A percentile compares a stretch with the other conserved stretches of the same genome.
Evolutionary conservation across 2,888 invertebrate genomes (phyloP).

Genomic region (Himalopsyche japonica): DNA sequence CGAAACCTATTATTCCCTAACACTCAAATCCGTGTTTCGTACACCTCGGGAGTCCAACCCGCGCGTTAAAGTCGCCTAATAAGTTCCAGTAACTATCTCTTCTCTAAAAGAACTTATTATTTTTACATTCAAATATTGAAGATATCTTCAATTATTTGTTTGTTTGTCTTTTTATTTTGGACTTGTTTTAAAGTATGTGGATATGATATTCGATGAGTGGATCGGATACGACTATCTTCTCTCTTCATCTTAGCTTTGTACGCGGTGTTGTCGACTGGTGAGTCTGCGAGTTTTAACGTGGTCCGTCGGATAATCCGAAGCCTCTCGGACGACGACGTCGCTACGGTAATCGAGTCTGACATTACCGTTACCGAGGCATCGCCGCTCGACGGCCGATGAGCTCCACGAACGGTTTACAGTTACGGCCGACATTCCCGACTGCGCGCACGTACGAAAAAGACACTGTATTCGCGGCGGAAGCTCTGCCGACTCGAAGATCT

Average conservation of each 20-base stretch:
- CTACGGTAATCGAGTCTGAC: not conserved
- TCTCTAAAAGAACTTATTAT: not conserved
- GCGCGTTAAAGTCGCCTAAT: not conserved
- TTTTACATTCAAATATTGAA: not conserved
- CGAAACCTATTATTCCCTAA: not conserved
- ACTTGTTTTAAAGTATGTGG: too few relatives aligned
- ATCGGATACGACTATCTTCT: not conserved
- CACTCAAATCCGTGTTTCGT: not conserved
- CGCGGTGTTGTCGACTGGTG: not conserved
- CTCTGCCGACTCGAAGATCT: not conserved
- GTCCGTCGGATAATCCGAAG: not conserved
- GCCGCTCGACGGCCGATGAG: conserved; percentile 44
- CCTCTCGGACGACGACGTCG: not conserved
- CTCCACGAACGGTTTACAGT: conserved; percentile 33
- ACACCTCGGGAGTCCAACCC: not conserved
- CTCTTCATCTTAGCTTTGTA: not conserved
- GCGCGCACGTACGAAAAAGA: conserved; percentile 45
- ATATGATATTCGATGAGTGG: not conserved
- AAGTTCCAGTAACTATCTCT: too few relatives aligned
- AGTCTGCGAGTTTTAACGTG: not conserved
- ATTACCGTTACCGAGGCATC: conserved; percentile 48
- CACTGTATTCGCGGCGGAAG: conserved; percentile 44
- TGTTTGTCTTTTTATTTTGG: too few relatives aligned
- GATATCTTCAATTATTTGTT: not conserved
- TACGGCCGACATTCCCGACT: conserved; percentile 42